A percentile compares a stretch with the other conserved stretches of the same genome.
These are phyloP conservation scores for Parazoanthus darwini DNA, from an alignment of 92 coral and sea anemone species.

Conservation along the genomic window DNA sequence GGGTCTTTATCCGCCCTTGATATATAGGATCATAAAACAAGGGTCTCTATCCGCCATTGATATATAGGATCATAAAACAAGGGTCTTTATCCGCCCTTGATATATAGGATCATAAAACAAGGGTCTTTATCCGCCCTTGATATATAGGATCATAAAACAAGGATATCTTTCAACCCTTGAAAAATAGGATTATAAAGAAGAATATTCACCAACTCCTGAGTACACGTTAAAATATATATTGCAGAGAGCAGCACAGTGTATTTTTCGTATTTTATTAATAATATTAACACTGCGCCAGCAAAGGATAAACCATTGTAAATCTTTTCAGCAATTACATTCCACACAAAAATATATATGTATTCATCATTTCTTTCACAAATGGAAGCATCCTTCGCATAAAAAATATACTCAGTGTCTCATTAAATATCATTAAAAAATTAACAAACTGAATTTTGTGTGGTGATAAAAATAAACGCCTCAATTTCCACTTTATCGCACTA, in stretches of 20 bases:
- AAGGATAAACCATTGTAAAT: slow-evolving; percentile 1
- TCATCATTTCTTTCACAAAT: slow-evolving; percentile 15
- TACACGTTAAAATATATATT: neutral
- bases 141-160: too few species aligned
- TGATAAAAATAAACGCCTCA: neutral
- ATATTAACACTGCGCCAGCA: neutral
- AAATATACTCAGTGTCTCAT: slow-evolving; percentile 12
- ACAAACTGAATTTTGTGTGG: slow-evolving; percentile 11
- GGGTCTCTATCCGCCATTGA: too few species aligned
- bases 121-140: too few species aligned
- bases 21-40: too few species aligned
- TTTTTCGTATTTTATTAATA: neutral
- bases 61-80: too few species aligned
- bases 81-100: too few species aligned
- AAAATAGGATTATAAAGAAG: slow-evolving; percentile 7
- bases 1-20: too few species aligned
- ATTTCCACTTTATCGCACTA: neutral
- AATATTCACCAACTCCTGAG: neutral
- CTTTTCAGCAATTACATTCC: slow-evolving; percentile 4
- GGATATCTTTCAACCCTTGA: too few species aligned
- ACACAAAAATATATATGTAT: slow-evolving; percentile 18
- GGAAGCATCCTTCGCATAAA: slow-evolving; percentile 14
- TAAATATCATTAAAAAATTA: slow-evolving; percentile 21
- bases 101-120: too few species aligned
- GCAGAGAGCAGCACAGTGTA: neutral